Evolutionary conservation across 1,140 invertebrate species (phyloP).

Genomic region (Drosophila sp.): DNA sequence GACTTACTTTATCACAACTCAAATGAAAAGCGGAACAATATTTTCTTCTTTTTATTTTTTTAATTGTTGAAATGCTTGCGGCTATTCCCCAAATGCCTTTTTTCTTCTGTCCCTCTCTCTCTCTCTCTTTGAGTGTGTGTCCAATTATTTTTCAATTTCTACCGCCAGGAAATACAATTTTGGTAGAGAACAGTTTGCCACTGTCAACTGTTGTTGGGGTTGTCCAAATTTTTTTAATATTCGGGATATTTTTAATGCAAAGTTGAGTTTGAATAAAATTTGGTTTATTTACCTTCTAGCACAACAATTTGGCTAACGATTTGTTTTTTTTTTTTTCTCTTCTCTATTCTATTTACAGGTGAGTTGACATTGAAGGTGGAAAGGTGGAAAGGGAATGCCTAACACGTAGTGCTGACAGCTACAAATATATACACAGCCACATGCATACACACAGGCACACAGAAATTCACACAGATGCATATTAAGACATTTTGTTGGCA

Average conservation of each 20-base stretch:
- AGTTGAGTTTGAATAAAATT: constrained; percentile 24
- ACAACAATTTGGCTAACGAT: constrained; percentile 48
- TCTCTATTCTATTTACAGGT: constrained; percentile 57
- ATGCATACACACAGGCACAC: not conserved
- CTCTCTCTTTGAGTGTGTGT: too few species aligned
- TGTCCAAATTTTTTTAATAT: constrained; percentile 67
- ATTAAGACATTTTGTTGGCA: constrained; percentile 48
- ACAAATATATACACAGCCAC: constrained; percentile 7
- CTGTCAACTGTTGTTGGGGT: constrained; percentile 42
- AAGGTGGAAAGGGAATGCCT: constrained; percentile 47
- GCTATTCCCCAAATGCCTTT: constrained; percentile 22
- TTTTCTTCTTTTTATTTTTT: constrained; percentile 33
- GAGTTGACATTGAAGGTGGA: constrained; percentile 49
- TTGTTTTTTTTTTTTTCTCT: constrained; percentile 4
- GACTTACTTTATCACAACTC: constrained; percentile 18
- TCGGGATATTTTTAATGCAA: constrained; percentile 33
- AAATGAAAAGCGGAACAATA: constrained; percentile 27
- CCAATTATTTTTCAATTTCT: constrained; percentile 17
- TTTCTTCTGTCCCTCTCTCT: not conserved
- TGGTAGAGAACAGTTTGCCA: constrained; percentile 36
- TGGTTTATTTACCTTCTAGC: constrained; percentile 24
- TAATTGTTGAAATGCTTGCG: constrained; percentile 67
- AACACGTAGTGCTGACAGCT: constrained; percentile 47
- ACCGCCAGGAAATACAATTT: constrained; percentile 35
- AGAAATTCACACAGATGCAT: constrained; percentile 6